A percentile compares a stretch with the other conserved stretches of the same genome.
These are phyloP conservation scores for Puntigrus tetrazona DNA, from an alignment of 2,113 vertebrate genomes.

Conservation along the genomic window DNA sequence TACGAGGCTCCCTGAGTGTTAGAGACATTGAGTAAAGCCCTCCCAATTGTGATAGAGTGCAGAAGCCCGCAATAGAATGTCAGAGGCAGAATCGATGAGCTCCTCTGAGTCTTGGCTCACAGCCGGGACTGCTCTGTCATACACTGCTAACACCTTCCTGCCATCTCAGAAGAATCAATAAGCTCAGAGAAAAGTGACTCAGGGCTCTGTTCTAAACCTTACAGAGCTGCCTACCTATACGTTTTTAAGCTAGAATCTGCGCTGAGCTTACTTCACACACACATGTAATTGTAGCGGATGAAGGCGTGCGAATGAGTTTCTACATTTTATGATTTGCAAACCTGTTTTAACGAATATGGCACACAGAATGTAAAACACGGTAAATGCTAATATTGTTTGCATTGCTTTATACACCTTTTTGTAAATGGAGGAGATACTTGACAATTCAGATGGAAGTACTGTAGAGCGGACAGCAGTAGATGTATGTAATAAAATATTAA, in stretches of 20 bases:
- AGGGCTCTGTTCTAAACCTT: neutral
- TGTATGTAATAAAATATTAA: no score
- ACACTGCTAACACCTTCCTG: conserved; percentile 32
- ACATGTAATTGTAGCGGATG: neutral
- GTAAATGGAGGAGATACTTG: no score
- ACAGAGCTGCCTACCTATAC: neutral
- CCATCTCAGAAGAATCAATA: conserved; percentile 35
- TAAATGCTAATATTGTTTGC: neutral
- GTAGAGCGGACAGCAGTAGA: no score
- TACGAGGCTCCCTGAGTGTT: conserved; percentile 16
- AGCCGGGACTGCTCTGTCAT: conserved; percentile 29
- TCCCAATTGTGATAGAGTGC: conserved; percentile 48
- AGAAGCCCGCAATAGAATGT: conserved; percentile 43
- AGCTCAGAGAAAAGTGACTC: conserved; percentile 48
- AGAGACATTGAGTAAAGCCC: conserved; percentile 46
- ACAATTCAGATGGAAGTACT: no score
- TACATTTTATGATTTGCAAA: neutral
- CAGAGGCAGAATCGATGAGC: conserved; percentile 39
- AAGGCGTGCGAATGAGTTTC: neutral
- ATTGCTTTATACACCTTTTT: neutral
- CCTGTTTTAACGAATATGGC: neutral
- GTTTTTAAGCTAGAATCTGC: neutral
- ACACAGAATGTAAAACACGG: neutral
- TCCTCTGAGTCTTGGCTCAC: conserved; percentile 35
- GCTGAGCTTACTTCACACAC: neutral